Evolutionary conservation across 1,140 invertebrate genomes (phyloP).

Genomic region (Acromyrmex echinatior): DNA sequence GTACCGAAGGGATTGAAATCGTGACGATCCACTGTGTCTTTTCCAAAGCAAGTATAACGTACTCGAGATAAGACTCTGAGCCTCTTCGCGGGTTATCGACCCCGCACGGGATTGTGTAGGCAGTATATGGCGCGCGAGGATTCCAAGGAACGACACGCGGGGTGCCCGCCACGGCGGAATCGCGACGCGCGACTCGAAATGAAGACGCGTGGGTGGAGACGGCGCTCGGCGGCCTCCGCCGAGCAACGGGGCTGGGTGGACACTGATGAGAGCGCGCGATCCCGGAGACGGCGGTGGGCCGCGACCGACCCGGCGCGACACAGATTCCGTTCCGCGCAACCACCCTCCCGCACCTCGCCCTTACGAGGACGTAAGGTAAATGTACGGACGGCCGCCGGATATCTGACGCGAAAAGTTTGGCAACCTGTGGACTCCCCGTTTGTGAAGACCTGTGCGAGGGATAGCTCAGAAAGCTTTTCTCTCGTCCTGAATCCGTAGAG

Average conservation of each 20-base stretch:
- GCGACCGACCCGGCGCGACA: constrained; percentile 74
- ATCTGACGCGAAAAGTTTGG: constrained; percentile 9
- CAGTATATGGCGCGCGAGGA: constrained; percentile 46
- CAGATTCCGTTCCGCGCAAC: constrained; percentile 71
- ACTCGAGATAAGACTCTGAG: neutral
- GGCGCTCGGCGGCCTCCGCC: constrained; percentile 46
- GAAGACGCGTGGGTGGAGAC: constrained; percentile 11
- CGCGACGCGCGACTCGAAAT: constrained; percentile 37
- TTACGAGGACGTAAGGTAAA: constrained; percentile 29
- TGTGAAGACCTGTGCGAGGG: neutral
- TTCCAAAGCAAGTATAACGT: neutral
- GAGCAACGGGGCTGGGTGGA: constrained; percentile 70
- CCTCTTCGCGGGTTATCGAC: constrained; percentile 29
- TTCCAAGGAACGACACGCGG: neutral
- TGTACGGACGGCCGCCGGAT: neutral
- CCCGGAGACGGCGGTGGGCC: constrained; percentile 37
- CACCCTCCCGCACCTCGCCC: constrained; percentile 20
- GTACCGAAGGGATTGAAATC: neutral
- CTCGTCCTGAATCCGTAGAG: neutral
- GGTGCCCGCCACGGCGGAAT: constrained; percentile 2
- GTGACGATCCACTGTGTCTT: constrained; percentile 29
- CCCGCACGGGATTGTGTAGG: neutral
- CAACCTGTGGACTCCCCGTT: neutral
- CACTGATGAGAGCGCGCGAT: constrained; percentile 69
- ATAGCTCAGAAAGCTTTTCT: neutral